Base-by-base conservation (phyloP, 92 coral and sea anemone species). In the Siderastrea siderea region DNA sequence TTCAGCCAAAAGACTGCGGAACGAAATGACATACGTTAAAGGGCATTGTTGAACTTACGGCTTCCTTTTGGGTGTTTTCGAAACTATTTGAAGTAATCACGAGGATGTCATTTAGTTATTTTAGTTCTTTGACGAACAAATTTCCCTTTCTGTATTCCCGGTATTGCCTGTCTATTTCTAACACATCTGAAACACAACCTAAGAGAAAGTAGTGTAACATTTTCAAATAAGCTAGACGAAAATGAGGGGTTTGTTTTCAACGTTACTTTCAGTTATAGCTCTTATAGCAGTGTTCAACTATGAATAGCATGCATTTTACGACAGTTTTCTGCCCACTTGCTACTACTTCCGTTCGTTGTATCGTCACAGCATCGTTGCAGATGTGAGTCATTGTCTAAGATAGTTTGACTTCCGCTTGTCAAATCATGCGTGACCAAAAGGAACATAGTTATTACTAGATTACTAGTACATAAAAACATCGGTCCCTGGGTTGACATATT, bases 11-110 rank as follows among this genome's bases (percentile, higher is more conserved):
- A 13, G 47, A 54, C 2, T 59, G 15, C 66, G 1, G 61, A 51
- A 14, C 53, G 47, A 71, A 82, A 82, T 70, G 70, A 4, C 50
- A 55, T 55, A 58, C 26, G 47, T 43, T 17, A 45, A 49, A 1
- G 62, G 46, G 14, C 1, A 13, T 1, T 60, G 3, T 38, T 8
- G 9, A 5, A 15, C 12, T 74, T 82, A 17, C 5, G 14, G 47
- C 3, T 45, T 46, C 50, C 57, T 82, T 77, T 19, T 16, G 86
- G 86, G 86, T 10, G 86, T 82, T 82, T 82, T 70, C 86, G 86
- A 82, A 82, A 82, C 52, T 81, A 75, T 13, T 44, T 47, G 38
- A 1, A 38, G 73, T 15, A 15, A 14, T 82, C 86, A 82, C 52
- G 69, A 11, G 78, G 47, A 1, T 10, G 68, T 70, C 64, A 68